Evolutionary conservation across 2,113 vertebrate species (phyloP), one percentile per base, ranked within the genome.

Genomic region (Coturnix japonica): DNA sequence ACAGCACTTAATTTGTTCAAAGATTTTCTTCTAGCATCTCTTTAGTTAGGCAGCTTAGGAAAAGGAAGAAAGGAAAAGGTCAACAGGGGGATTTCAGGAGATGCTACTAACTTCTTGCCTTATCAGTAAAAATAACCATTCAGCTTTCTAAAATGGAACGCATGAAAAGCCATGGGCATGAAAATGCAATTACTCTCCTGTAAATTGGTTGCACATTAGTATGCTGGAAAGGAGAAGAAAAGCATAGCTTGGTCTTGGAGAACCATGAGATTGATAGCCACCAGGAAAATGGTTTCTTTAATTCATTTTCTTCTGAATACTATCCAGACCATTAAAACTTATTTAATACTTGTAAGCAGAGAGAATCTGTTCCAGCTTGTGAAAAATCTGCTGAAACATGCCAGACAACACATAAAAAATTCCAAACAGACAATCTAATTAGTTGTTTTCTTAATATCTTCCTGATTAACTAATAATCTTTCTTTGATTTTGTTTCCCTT

Each of bases 271-370:
- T 95, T 96, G 94, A 97, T 94, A 95, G 88, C 86, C 94, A 96
- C 89, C 69, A 95, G 92, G 83, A 95, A 97, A 95, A 96, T 64
- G 37, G 35, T 70, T 85, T 95, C 85, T 95, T 93, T 96, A 95
- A 96, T 97, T 97, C 96, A 95, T 96, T 96, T 95, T 94, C 79
- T 85, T 89, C 90, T 92, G 91, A 96, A 96, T 93, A 96, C 94
- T 89, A 94, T 90, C 81, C 65, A 94, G 66, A 60, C 73, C 75
- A 83, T 94, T 94, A 85, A 93, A 95, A 95, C 28, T 92, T 87
- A 79, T 93, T 94, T 91, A 96, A 85, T 91, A 87, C 53, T 91
- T 83, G 15, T 61, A 67, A 35, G 31, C 46, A 67, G 67, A 21
- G 44, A 92, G 75, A 91, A 31, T 44, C 9, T 4, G 35, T 47